A percentile compares a stretch with the other conserved stretches of the same genome.
These are phyloP conservation scores for Pterostichus niger DNA, from an alignment of 2,888 invertebrate species.

Conservation along the genomic window DNA sequence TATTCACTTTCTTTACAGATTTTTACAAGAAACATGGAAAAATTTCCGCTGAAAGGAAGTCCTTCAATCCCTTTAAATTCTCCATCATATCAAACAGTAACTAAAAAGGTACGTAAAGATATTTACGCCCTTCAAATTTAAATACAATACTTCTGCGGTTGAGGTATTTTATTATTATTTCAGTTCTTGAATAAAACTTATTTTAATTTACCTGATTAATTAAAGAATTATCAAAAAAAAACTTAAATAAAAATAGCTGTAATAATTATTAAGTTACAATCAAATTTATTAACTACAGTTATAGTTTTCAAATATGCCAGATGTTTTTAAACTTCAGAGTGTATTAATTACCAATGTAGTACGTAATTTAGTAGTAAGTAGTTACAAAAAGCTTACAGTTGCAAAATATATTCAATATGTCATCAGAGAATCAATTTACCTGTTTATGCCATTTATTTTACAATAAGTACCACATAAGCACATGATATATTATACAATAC, in stretches of 20 bases:
- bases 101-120: slow-evolving; percentile 79
- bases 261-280: background rate
- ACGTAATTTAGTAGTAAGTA: no score
- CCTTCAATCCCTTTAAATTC: slow-evolving; percentile 78
- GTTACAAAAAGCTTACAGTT: no score
- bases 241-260: background rate
- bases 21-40: slow-evolving; percentile 81
- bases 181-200: background rate
- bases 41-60: slow-evolving; percentile 84
- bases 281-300: no score
- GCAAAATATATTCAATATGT: no score
- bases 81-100: slow-evolving; percentile 81
- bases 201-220: background rate
- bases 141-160: slow-evolving; percentile 1
- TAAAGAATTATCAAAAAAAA: background rate
- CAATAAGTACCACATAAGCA: no score
- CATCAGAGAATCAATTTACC: no score
- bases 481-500: no score
- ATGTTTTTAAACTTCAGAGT: no score
- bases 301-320: no score
- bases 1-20: slow-evolving; percentile 70
- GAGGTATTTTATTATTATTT: background rate
- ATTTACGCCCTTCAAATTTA: slow-evolving; percentile 24
- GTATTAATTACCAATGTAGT: no score
- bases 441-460: no score